Percentiles rank a stretch among this genome's conserved stretches.
Evolutionary conservation across 1,140 invertebrate species (phyloP).

Genomic region (Nixonia krombeini): DNA sequence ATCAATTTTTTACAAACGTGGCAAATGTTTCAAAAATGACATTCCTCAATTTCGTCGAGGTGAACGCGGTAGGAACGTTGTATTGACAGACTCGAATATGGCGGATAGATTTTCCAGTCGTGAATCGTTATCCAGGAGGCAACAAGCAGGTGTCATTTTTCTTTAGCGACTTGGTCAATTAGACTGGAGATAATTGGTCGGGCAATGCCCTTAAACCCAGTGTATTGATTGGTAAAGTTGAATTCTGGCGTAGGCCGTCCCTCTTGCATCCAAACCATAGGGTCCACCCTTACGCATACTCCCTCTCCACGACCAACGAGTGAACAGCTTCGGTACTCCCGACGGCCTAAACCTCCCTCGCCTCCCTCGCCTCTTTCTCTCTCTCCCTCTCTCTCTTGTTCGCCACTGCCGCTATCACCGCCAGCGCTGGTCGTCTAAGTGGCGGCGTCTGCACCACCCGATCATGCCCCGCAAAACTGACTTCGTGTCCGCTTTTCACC

Average conservation of each 20-base stretch:
- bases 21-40: no score
- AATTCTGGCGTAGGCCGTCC: conserved; percentile 62
- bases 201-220: conserved; percentile 71
- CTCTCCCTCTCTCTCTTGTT: no score
- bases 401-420: no score
- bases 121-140: no score
- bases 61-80: no score
- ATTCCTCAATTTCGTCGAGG: no score
- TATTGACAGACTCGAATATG: no score
- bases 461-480: conserved; percentile 47
- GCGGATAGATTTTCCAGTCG: neutral
- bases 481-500: no score
- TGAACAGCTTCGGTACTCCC: conserved; percentile 10
- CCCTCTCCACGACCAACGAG: conserved; percentile 31
- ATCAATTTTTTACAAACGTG: no score
- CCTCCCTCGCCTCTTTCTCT: no score
- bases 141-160: no score
- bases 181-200: conserved; percentile 69
- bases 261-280: conserved; percentile 56
- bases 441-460: conserved; percentile 45
- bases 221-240: conserved; percentile 71
- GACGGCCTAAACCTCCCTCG: conserved; percentile 9
- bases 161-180: conserved; percentile 59
- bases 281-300: conserved; percentile 57
- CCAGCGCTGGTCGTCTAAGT: conserved; percentile 50